phyloP scores from a whole-genome alignment of 2,888 invertebrate genomes.

The Apamea sordens region DNA sequence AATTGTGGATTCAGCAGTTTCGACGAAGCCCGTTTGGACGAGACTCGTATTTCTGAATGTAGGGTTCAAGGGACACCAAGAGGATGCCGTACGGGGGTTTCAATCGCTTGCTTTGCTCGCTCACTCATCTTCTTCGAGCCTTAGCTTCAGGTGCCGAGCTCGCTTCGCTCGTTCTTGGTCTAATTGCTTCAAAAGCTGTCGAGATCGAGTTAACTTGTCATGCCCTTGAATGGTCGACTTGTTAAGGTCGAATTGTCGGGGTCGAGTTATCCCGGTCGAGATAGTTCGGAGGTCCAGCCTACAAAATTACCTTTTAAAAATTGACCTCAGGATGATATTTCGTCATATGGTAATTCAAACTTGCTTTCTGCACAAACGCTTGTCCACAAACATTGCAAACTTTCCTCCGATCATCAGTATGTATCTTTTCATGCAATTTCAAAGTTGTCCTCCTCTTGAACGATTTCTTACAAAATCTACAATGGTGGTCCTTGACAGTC shows the following conservation, averaged over 20 bases:
- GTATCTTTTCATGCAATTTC: conserved; percentile 82
- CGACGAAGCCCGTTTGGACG: background rate
- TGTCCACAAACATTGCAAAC: conserved; percentile 82
- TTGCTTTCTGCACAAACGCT: conserved; percentile 86
- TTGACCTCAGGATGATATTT: conserved; percentile 85
- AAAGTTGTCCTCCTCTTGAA: conserved; percentile 82
- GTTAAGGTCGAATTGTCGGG: background rate
- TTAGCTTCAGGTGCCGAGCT: background rate
- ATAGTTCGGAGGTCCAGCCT: no score
- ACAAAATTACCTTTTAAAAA: conserved; percentile 40
- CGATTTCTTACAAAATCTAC: conserved; percentile 84
- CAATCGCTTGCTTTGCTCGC: background rate
- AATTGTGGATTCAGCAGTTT: background rate
- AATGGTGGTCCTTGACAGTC: conserved; percentile 83
- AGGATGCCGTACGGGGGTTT: background rate
- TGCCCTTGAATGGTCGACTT: background rate
- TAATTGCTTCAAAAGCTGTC: background rate
- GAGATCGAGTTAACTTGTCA: background rate
- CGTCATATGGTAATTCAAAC: conserved; percentile 85
- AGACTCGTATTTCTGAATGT: background rate
- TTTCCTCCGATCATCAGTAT: conserved; percentile 83
- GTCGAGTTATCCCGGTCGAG: no score
- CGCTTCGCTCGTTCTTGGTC: background rate
- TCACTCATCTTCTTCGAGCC: background rate
- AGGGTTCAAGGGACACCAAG: background rate